Conservation (phyloP, 2,797 vertebrate genomes). For the Mycteria americana region DNA sequence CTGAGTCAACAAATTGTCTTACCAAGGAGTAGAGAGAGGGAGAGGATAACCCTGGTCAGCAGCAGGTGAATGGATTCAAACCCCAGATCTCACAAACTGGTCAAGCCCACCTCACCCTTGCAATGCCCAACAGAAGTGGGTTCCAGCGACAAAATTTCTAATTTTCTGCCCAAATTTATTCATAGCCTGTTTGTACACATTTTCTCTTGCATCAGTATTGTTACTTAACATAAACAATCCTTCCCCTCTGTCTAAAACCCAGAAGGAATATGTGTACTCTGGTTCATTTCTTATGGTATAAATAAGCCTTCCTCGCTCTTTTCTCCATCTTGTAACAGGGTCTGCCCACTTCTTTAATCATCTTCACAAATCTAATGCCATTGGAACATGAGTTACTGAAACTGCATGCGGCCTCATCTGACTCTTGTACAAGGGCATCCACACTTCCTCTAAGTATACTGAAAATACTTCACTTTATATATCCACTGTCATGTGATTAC, state of each 20-base stretch:
- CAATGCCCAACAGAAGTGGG: not conserved
- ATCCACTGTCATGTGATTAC: not conserved
- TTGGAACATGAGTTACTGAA: not conserved
- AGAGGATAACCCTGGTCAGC: not conserved
- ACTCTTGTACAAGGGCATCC: not conserved
- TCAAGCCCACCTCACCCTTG: not conserved
- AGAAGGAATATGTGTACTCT: not conserved
- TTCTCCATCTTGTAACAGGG: not conserved
- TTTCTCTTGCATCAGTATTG: not conserved
- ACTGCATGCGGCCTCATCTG: not conserved
- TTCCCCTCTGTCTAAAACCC: not conserved
- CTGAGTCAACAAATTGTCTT: not conserved
- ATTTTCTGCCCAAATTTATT: not conserved
- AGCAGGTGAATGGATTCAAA: not conserved
- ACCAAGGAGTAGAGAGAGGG: not conserved
- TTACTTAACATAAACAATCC: not conserved
- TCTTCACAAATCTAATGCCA: not conserved
- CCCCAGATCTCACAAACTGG: not conserved
- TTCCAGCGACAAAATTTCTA: not conserved
- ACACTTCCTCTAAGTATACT: not conserved
- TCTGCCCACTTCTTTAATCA: not conserved
- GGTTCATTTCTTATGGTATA: not conserved
- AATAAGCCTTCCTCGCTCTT: not conserved
- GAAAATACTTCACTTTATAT: not conserved
- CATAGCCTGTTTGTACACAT: not conserved